Evolutionary conservation across 2,888 invertebrate species (phyloP).

Genomic region (Hydropsyche betteni): DNA sequence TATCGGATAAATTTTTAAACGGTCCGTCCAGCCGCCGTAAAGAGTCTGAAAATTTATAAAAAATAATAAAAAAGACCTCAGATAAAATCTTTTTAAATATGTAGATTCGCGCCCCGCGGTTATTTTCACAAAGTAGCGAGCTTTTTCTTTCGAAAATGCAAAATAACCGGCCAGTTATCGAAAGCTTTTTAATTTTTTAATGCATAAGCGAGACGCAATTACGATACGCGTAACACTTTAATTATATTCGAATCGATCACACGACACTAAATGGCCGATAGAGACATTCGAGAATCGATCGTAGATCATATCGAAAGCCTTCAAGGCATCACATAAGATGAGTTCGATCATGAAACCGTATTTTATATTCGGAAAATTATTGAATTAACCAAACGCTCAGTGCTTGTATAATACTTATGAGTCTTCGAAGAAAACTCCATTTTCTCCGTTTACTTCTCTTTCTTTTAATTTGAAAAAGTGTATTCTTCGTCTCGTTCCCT

Average conservation of each 20-base stretch:
- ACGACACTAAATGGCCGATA: too few relatives aligned
- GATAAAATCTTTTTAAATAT: constrained; percentile 35
- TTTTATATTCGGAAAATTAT: too few relatives aligned
- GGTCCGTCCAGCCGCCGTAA: not conserved
- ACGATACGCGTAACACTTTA: not conserved
- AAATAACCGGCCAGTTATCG: constrained; percentile 22
- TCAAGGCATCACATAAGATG: too few relatives aligned
- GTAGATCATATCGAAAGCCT: too few relatives aligned
- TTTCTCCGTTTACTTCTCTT: not conserved
- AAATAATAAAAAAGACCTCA: constrained; percentile 32
- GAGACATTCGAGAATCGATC: too few relatives aligned
- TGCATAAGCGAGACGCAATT: not conserved
- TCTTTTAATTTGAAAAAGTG: not conserved
- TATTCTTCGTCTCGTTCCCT: not conserved
- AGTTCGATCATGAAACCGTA: too few relatives aligned
- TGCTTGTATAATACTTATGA: too few relatives aligned
- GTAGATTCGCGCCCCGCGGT: constrained; percentile 35
- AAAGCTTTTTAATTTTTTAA: not conserved
- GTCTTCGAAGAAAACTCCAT: not conserved
- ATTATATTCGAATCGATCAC: not conserved
- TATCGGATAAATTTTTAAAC: constrained; percentile 29
- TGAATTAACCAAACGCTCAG: too few relatives aligned
- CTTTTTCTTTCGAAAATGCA: constrained; percentile 20
- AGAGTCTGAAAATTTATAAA: too few relatives aligned
- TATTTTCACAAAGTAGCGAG: constrained; percentile 28